These are phyloP conservation scores for Chionoecetes opilio DNA, from an alignment of 1,140 invertebrate species.

Conservation along the genomic window DNA sequence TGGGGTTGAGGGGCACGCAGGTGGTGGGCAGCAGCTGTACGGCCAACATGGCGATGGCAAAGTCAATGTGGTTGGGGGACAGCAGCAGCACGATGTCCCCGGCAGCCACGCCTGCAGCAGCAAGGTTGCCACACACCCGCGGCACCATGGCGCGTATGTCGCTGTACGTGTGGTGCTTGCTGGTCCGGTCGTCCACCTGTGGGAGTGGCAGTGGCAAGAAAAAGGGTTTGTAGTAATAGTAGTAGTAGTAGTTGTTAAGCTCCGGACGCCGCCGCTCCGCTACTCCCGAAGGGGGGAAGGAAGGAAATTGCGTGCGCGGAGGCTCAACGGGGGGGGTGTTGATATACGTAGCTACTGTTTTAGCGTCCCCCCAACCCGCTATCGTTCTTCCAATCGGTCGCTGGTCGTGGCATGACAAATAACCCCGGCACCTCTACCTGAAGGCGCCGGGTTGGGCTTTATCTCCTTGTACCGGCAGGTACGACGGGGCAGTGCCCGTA, in stretches of 20 bases:
- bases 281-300: too few species aligned
- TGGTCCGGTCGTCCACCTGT: conserved; percentile 43
- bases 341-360: too few species aligned
- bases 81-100: conserved; percentile 21
- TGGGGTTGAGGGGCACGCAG: conserved; percentile 58
- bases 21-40: neutral
- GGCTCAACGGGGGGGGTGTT: too few species aligned
- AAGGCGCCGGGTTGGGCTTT: too few species aligned
- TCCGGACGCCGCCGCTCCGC: too few species aligned
- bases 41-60: conserved; percentile 11
- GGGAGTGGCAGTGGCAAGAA: neutral
- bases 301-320: too few species aligned
- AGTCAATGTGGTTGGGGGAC: conserved; percentile 58
- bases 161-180: neutral
- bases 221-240: neutral
- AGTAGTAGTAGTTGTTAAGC: neutral
- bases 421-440: too few species aligned
- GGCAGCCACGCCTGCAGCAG: conserved; percentile 42
- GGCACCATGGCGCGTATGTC: conserved; percentile 42
- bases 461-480: too few species aligned
- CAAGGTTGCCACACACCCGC: conserved; percentile 13
- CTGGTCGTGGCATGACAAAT: too few species aligned
- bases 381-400: too few species aligned
- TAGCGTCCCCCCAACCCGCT: too few species aligned
- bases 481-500: too few species aligned